Percentiles rank a stretch among this genome's conserved stretches.
Conservation (phyloP, 2,797 vertebrate genomes). For the Chromobotia macracanthus region DNA sequence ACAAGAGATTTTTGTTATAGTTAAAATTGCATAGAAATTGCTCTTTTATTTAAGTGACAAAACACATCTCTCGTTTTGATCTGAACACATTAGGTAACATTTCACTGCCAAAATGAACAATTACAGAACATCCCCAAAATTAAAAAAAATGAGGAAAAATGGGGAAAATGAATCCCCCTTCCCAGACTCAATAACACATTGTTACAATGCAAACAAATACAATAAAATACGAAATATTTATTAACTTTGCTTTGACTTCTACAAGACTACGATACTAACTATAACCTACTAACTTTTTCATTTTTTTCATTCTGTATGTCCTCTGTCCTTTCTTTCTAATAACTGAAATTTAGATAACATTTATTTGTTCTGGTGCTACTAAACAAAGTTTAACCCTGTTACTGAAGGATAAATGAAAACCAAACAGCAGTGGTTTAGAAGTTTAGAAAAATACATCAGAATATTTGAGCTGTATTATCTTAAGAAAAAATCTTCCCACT, state of each 20-base stretch:
- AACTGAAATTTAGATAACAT: neutral
- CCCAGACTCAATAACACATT: neutral
- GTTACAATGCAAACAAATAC: neutral
- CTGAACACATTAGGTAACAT: neutral
- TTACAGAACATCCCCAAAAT: neutral
- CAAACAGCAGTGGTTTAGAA: neutral
- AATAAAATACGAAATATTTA: neutral
- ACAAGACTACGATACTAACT: neutral
- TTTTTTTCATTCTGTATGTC: neutral
- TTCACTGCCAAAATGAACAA: neutral
- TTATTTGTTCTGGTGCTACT: neutral
- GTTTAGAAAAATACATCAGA: neutral
- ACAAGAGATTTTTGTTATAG: neutral
- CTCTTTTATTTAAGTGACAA: neutral
- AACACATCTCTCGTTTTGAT: neutral
- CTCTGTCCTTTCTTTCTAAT: neutral
- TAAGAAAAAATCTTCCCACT: neutral
- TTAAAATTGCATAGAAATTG: neutral
- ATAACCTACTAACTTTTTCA: neutral
- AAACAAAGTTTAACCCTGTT: neutral
- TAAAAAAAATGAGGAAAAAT: no score
- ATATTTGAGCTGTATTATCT: neutral
- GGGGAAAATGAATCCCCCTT: no score
- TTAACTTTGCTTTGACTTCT: neutral
- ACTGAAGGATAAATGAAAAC: neutral